These are phyloP conservation scores for Phalacrocorax brasilianus DNA, from an alignment of 2,113 vertebrate species.

Conservation along the genomic window DNA sequence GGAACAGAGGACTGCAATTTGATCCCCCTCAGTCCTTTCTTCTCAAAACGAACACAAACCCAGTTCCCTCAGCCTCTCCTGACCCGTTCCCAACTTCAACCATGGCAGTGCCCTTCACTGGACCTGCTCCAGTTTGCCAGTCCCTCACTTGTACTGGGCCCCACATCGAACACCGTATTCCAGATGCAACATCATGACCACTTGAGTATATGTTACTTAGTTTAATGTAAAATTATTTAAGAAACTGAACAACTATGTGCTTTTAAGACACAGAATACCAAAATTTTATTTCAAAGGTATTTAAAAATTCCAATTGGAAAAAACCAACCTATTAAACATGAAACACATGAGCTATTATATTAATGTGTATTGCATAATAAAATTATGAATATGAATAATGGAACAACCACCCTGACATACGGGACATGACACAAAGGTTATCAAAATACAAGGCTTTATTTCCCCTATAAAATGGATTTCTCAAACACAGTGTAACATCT, in stretches of 20 bases:
- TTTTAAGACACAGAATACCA: background rate
- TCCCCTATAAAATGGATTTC: background rate
- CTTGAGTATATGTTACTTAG: background rate
- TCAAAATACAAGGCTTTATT: background rate
- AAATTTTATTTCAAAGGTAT: background rate
- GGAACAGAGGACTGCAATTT: background rate
- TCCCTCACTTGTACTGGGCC: background rate
- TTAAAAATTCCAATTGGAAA: background rate
- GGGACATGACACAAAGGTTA: background rate
- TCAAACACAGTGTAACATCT: background rate
- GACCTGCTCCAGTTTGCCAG: background rate
- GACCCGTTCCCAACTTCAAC: background rate
- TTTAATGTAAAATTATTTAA: background rate
- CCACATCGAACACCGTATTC: background rate
- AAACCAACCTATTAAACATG: background rate
- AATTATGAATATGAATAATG: background rate
- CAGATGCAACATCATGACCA: fast-evolving
- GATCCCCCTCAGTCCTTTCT: background rate
- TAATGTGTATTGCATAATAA: background rate
- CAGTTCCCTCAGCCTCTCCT: background rate
- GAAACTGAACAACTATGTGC: background rate
- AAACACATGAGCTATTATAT: background rate
- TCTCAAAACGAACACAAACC: background rate
- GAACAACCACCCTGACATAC: background rate
- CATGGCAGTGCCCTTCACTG: background rate